phyloP scores from a whole-genome alignment of 2,797 vertebrate species.

The Micromesistius poutassou region DNA sequence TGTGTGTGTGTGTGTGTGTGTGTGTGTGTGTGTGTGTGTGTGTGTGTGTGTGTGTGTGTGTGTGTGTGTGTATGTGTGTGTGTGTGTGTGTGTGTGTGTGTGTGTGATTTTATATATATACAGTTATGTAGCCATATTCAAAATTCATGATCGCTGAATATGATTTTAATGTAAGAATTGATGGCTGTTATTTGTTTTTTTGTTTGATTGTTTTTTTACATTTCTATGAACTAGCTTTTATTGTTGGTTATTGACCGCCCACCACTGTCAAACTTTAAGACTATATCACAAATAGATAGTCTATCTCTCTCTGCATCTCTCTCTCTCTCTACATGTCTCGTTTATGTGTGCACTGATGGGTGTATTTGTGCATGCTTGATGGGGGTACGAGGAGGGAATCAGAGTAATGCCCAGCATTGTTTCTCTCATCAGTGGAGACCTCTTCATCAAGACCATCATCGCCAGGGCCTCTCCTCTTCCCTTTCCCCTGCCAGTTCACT shows the following conservation, averaged over 20 bases:
- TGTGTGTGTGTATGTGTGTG: constrained; percentile 3
- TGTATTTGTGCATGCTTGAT: neutral
- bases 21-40: constrained; percentile 11
- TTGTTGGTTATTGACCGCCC: too few species aligned
- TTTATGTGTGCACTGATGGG: neutral
- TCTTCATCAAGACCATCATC: too few species aligned
- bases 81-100: constrained; percentile 10
- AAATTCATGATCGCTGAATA: neutral
- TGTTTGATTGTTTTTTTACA: too few species aligned
- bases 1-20: constrained; percentile 9
- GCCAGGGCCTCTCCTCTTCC: too few species aligned
- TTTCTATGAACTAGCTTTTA: too few species aligned
- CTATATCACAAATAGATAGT: too few species aligned
- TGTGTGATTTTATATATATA: neutral
- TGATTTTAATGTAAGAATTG: neutral
- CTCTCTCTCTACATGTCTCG: neutral
- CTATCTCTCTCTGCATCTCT: neutral
- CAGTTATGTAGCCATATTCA: too few species aligned
- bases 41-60: too few species aligned
- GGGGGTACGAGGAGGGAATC: neutral
- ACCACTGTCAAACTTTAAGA: too few species aligned
- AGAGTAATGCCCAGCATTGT: neutral
- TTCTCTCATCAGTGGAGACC: too few species aligned
- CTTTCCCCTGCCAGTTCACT: too few species aligned
- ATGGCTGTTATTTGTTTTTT: too few species aligned